These are phyloP conservation scores for Cryptosula pallasiana DNA, from an alignment of 2,888 invertebrate genomes.

Conservation along the genomic window DNA sequence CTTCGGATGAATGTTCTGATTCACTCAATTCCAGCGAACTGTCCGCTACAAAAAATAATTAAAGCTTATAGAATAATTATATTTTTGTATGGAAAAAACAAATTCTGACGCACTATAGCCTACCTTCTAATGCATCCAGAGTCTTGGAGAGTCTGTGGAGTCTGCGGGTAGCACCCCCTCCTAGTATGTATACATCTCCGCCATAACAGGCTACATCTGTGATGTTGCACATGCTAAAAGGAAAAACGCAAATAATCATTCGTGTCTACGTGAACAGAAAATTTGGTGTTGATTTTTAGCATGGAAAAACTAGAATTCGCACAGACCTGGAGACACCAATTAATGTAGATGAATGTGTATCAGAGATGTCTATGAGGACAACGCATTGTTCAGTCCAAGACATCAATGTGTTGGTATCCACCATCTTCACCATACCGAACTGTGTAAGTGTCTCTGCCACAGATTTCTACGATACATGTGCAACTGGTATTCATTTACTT, in stretches of 20 bases:
- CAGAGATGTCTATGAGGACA: background rate
- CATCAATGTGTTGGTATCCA: background rate
- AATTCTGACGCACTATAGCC: background rate
- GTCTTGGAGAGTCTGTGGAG: conserved; percentile 2
- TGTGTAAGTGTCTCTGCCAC: background rate
- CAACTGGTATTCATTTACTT: too few relatives aligned
- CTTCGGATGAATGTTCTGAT: too few relatives aligned
- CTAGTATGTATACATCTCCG: conserved; percentile 8
- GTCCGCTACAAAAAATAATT: too few relatives aligned
- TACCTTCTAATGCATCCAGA: background rate
- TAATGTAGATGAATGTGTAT: background rate
- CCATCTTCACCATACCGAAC: background rate
- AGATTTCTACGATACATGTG: background rate
- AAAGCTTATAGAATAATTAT: too few relatives aligned
- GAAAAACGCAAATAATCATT: too few relatives aligned
- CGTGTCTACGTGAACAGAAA: too few relatives aligned
- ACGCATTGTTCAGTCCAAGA: background rate
- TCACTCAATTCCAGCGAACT: too few relatives aligned
- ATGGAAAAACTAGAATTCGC: too few relatives aligned
- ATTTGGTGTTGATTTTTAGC: too few relatives aligned
- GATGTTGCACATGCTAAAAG: background rate
- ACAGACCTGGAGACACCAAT: conserved; percentile 2
- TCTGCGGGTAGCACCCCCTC: background rate
- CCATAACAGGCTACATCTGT: conserved; percentile 8
- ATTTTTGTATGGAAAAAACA: background rate